Evolutionary conservation across 2,113 vertebrate genomes (phyloP).

Genomic region (Cyphomyrus discorhynchus): DNA sequence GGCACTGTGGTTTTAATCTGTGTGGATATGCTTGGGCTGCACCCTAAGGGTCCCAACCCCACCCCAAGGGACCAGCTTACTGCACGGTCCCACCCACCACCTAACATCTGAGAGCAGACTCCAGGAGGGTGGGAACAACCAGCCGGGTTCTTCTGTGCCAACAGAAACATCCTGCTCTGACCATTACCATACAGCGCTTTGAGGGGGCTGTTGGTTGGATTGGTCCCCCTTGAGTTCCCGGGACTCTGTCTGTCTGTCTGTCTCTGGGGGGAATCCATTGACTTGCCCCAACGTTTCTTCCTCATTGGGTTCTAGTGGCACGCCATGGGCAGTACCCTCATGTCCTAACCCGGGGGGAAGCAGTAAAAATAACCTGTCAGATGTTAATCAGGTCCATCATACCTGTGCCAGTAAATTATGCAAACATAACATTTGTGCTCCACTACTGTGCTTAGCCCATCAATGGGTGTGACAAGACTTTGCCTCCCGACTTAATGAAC

Average conservation of each 20-base stretch:
- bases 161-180: not conserved
- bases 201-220: not conserved
- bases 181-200: not conserved
- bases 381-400: conserved; percentile 9
- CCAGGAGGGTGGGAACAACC: not conserved
- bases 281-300: not conserved
- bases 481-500: not conserved
- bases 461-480: not conserved
- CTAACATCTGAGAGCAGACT: not conserved
- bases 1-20: not conserved
- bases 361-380: conserved; percentile 9
- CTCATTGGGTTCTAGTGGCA: not conserved
- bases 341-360: conserved; percentile 1
- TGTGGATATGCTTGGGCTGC: not conserved
- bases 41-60: not conserved
- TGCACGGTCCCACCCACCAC: not conserved
- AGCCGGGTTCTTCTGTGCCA: not conserved
- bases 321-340: not conserved
- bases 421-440: conserved; percentile 17
- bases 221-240: not conserved
- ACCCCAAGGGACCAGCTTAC: not conserved
- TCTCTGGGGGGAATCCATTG: not conserved
- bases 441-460: conserved; percentile 12
- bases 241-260: not conserved
- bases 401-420: conserved; percentile 20